These are phyloP conservation scores for Bombyx huttoni DNA, from an alignment of 2,888 invertebrate species.

Conservation along the genomic window DNA sequence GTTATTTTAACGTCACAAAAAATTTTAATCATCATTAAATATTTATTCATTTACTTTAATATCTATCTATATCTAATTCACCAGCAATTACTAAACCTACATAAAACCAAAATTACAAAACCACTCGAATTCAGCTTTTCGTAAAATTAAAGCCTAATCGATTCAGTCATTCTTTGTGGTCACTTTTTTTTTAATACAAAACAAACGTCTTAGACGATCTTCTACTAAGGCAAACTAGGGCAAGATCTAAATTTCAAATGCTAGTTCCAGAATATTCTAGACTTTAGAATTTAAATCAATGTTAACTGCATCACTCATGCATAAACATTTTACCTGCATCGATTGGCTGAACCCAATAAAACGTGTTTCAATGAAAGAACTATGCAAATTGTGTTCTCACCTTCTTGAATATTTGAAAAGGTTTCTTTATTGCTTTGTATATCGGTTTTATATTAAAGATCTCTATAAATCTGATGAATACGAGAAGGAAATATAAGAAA, in stretches of 20 bases:
- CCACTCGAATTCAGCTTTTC: no score
- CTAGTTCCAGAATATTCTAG: slow-evolving; percentile 9
- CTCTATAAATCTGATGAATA: not conserved
- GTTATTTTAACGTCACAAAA: no score
- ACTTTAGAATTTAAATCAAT: slow-evolving; percentile 12
- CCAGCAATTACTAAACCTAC: no score
- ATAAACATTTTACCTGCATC: slow-evolving; percentile 13
- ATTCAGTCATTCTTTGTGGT: no score
- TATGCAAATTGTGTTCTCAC: not conserved
- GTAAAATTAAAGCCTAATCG: no score
- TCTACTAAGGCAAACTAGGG: not conserved
- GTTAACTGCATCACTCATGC: slow-evolving; percentile 16
- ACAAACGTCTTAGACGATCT: not conserved
- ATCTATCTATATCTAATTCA: no score
- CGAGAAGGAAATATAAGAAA: no score
- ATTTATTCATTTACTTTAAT: no score
- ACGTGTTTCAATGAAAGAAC: not conserved
- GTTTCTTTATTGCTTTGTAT: not conserved
- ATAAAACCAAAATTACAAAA: no score
- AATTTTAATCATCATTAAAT: no score
- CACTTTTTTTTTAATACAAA: no score
- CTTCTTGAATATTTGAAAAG: not conserved
- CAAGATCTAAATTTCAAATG: slow-evolving; percentile 24
- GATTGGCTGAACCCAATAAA: not conserved
- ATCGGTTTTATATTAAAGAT: not conserved